These are phyloP conservation scores for Bombus terrestris DNA, from an alignment of 1,140 invertebrate genomes.

Conservation along the genomic window DNA sequence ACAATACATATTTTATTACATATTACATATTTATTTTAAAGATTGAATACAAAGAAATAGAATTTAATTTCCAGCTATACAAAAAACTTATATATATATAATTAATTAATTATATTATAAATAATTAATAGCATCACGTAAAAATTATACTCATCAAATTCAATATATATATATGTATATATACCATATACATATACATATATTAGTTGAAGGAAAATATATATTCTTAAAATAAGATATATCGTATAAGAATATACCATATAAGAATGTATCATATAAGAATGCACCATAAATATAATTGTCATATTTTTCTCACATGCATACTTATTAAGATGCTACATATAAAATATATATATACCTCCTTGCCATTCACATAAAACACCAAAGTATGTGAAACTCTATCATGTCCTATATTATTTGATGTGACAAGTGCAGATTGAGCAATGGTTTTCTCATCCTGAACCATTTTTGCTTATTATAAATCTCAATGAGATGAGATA, in stretches of 20 bases:
- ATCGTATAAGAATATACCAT: neutral
- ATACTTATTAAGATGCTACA: neutral
- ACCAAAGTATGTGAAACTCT: conserved; percentile 66
- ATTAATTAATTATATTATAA: too few relatives aligned
- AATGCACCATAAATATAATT: neutral
- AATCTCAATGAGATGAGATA: neutral
- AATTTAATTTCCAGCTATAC: too few relatives aligned
- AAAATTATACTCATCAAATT: neutral
- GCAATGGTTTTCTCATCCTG: neutral
- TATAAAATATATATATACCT: conserved; percentile 72
- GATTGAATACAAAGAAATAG: neutral
- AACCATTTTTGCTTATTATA: neutral
- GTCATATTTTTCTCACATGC: neutral
- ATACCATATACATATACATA: neutral
- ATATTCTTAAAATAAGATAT: neutral
- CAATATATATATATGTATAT: too few relatives aligned
- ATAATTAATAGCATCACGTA: too few relatives aligned
- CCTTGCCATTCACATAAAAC: conserved; percentile 80
- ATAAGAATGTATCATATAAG: neutral
- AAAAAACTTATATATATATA: too few relatives aligned
- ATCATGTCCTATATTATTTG: neutral
- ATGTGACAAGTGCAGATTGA: neutral
- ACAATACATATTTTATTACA: neutral
- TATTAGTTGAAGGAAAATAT: neutral
- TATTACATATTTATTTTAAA: neutral